Evolutionary conservation across 2,797 vertebrate species (phyloP).

Genomic region (Linurgus olivaceus): DNA sequence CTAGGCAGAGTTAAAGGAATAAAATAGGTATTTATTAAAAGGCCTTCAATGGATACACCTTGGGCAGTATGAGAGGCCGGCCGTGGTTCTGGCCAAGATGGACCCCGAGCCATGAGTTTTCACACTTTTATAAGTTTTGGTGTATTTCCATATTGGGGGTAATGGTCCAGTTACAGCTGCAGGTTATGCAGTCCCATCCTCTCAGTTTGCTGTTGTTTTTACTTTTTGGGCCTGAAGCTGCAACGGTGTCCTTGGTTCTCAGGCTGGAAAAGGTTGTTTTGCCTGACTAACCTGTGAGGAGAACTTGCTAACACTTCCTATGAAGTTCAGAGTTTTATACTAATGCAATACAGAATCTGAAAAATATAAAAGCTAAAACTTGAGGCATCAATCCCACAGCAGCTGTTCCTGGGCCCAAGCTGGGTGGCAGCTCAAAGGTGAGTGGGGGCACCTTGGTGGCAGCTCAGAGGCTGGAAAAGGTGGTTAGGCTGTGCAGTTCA

Average conservation of each 20-base stretch:
- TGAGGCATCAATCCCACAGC: background rate
- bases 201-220: background rate
- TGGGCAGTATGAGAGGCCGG: background rate
- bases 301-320: background rate
- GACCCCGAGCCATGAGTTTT: rapidly evolving
- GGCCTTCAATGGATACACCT: background rate
- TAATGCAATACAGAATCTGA: background rate
- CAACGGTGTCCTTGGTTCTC: background rate
- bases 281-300: background rate
- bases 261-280: background rate
- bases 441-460: background rate
- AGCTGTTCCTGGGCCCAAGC: rapidly evolving
- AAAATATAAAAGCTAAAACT: background rate
- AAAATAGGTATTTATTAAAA: background rate
- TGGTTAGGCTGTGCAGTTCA: rapidly evolving
- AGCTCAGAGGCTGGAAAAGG: rapidly evolving
- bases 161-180: too few relatives aligned
- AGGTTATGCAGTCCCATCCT: background rate
- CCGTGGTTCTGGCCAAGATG: rapidly evolving
- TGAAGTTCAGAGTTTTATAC: background rate
- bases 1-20: background rate
- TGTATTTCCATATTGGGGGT: background rate
- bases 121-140: background rate
- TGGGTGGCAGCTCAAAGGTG: rapidly evolving
- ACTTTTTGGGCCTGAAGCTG: background rate